Conservation (phyloP, 2,797 vertebrate species). For the Pempheris klunzingeri region DNA sequence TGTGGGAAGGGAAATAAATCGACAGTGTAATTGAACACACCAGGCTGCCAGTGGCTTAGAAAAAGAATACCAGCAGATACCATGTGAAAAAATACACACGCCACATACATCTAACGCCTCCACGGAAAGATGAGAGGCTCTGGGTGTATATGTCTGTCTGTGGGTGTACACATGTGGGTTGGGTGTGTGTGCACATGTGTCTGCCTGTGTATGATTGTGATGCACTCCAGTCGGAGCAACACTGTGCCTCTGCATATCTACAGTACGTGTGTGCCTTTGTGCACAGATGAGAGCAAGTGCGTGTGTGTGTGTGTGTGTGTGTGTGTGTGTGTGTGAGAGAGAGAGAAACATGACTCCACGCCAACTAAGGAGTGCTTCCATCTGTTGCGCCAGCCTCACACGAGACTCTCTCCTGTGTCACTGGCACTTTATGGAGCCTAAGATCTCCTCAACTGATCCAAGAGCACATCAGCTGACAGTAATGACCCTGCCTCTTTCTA, state of each 20-base stretch:
- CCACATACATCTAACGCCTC: slow-evolving; percentile 66
- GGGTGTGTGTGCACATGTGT: slow-evolving; percentile 65
- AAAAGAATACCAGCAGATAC: slow-evolving; percentile 73
- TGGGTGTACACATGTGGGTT: slow-evolving; percentile 67
- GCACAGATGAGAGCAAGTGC: slow-evolving; percentile 36
- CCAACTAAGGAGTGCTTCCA: slow-evolving; percentile 81
- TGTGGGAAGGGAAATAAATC: slow-evolving; percentile 80
- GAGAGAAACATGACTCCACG: slow-evolving; percentile 66
- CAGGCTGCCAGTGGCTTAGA: slow-evolving; percentile 72
- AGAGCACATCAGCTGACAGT: slow-evolving; percentile 65
- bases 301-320: slow-evolving; percentile 26
- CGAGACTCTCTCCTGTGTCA: slow-evolving; percentile 72
- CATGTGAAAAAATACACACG: slow-evolving; percentile 73
- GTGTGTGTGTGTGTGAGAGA: slow-evolving; percentile 34
- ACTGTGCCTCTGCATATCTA: slow-evolving; percentile 43
- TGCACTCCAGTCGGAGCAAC: slow-evolving; percentile 36
- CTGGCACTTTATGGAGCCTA: slow-evolving; percentile 71
- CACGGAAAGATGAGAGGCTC: slow-evolving; percentile 70
- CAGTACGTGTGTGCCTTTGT: slow-evolving; percentile 40
- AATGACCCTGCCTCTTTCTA: slow-evolving; percentile 58
- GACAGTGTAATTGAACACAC: slow-evolving; percentile 80
- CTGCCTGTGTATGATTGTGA: slow-evolving; percentile 46
- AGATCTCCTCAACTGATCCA: slow-evolving; percentile 71
- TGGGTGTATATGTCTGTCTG: slow-evolving; percentile 53
- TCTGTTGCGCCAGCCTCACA: slow-evolving; percentile 77